A percentile compares a stretch with the other conserved stretches of the same genome.
Conservation (phyloP, 2,888 invertebrate genomes). For the Trachelus troglodyta region DNA sequence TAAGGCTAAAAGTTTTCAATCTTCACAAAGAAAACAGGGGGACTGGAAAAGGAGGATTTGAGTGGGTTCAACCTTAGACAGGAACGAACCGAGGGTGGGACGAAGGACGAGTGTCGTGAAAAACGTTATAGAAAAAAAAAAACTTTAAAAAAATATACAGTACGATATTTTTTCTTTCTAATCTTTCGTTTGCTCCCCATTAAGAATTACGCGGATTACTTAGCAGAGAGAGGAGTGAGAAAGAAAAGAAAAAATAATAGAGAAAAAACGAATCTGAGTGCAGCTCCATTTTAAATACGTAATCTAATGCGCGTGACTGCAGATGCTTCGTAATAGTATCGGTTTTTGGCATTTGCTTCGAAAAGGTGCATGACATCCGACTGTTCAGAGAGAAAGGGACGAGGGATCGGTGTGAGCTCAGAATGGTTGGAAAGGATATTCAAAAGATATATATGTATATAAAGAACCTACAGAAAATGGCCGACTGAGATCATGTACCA, state of each 20-base stretch:
- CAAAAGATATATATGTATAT: background rate
- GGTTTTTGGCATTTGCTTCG: constrained; percentile 29
- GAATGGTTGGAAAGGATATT: background rate
- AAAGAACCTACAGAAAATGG: background rate
- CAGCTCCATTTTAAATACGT: constrained; percentile 19
- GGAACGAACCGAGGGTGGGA: background rate
- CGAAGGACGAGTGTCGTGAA: constrained; percentile 2
- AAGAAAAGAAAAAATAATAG: constrained; percentile 19
- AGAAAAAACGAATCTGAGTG: constrained; percentile 12
- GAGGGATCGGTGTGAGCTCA: background rate
- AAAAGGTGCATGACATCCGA: background rate
- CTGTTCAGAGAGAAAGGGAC: background rate
- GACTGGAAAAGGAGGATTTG: background rate
- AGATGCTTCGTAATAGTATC: constrained; percentile 17
- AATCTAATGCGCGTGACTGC: constrained; percentile 18
- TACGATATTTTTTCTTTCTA: constrained; percentile 5
- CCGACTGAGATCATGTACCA: background rate
- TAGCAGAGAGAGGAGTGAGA: constrained; percentile 24
- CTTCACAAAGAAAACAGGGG: constrained; percentile 40
- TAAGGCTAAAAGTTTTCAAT: constrained; percentile 50
- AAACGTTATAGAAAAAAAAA: constrained; percentile 10
- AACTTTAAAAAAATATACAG: constrained; percentile 19
- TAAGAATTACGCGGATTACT: background rate
- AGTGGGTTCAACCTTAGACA: background rate
- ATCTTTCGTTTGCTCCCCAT: background rate